A percentile compares a stretch with the other conserved stretches of the same genome.
These are phyloP conservation scores for Sminthopsis crassicaudata DNA, from an alignment of 2,113 vertebrate genomes.

Conservation along the genomic window DNA sequence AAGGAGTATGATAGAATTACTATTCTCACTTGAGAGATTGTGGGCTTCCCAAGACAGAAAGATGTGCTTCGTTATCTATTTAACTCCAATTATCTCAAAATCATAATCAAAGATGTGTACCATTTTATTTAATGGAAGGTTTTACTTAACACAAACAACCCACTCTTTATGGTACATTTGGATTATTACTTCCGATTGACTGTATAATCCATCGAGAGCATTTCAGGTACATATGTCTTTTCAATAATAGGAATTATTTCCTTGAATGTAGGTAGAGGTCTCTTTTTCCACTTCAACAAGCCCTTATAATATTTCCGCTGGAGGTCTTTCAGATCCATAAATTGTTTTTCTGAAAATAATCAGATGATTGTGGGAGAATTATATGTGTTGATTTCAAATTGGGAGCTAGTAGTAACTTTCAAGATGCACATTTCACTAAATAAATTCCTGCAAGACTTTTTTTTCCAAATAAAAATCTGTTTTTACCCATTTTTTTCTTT, in stretches of 20 bases:
- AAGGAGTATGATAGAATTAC: too few species aligned
- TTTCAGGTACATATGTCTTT: slow-evolving; percentile 57
- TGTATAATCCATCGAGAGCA: background rate
- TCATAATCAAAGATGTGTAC: background rate
- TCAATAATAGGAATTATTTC: slow-evolving; percentile 24
- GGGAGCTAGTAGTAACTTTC: background rate
- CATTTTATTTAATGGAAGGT: background rate
- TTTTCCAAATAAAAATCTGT: background rate
- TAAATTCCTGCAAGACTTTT: background rate
- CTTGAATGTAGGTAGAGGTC: fast-evolving
- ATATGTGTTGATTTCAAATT: background rate
- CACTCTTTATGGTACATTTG: background rate
- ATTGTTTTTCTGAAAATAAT: slow-evolving; percentile 74
- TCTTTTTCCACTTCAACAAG: slow-evolving; percentile 26
- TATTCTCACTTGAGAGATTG: background rate
- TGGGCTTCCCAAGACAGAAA: background rate
- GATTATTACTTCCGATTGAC: background rate
- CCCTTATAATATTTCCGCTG: slow-evolving; percentile 73
- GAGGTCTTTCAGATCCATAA: slow-evolving; percentile 70
- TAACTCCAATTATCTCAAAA: background rate
- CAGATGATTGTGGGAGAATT: slow-evolving; percentile 53
- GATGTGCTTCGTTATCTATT: background rate
- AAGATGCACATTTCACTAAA: background rate
- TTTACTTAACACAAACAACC: background rate
- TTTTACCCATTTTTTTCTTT: background rate